Conservation (phyloP, 2,888 invertebrate genomes). For the Cerastoderma edule region DNA sequence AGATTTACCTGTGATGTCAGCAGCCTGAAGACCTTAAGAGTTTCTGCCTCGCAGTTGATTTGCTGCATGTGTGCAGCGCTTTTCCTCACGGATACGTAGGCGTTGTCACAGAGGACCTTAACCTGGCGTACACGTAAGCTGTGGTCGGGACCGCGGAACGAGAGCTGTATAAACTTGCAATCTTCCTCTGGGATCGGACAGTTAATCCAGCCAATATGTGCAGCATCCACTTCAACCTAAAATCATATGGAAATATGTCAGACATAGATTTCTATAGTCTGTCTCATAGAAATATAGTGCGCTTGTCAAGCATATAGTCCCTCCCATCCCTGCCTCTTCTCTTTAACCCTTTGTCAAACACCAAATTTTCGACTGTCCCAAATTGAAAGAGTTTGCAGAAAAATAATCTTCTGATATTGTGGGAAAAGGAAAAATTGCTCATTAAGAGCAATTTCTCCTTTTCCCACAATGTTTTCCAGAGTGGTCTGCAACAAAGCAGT, state of each 20-base stretch:
- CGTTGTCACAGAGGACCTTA: conserved; percentile 84
- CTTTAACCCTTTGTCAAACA: no score
- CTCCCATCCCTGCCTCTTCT: no score
- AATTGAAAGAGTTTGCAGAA: no score
- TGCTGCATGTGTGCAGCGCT: conserved; percentile 89
- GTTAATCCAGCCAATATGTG: conserved; percentile 95
- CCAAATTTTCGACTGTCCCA: no score
- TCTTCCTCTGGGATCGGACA: conserved; percentile 89
- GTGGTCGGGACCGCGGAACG: conserved; percentile 95
- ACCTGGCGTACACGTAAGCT: conserved; percentile 94
- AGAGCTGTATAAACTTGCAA: conserved; percentile 87
- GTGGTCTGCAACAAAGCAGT: no score
- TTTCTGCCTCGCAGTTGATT: conserved; percentile 94
- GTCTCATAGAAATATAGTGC: no score
- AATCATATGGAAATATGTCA: neutral
- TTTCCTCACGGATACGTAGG: conserved; percentile 78
- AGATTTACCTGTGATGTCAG: conserved; percentile 92
- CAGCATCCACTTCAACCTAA: conserved; percentile 93
- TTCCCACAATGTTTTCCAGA: conserved; percentile 7
- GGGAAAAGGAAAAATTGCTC: conserved; percentile 9
- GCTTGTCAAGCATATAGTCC: no score
- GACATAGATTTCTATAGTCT: no score
- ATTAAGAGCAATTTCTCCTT: no score
- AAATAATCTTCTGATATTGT: no score
- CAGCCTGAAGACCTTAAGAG: conserved; percentile 94